Base-by-base conservation (phyloP, 2,113 vertebrate genomes). In the Lanius ludovicianus region DNA sequence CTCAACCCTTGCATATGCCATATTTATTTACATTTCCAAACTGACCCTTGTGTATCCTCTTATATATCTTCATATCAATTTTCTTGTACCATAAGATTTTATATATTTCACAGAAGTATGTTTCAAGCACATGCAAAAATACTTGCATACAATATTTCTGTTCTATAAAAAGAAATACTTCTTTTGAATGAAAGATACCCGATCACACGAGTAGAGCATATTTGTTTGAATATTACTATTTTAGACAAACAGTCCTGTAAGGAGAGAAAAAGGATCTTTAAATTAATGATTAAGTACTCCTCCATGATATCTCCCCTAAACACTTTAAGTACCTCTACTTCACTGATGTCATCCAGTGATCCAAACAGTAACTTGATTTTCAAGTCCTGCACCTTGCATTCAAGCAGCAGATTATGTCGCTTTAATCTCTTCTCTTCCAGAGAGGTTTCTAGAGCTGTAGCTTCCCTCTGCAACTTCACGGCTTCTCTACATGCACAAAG, bases 341-440 rank as follows among this genome's bases (percentile, higher is more conserved):
- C 98, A 53, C 97, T 99, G 98, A 99, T 99, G 67, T 99, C 98
- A 52, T 99, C 96, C 92, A 99, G 84, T 6, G 96, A 98, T 67
- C 99, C 99, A 28, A 93, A 95, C 30, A 98, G 83, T 30, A 99
- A 96, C 10, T 57, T 71, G 87, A 99, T 85, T 46, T 98, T 98
- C 60, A 99, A 95, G 92, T 97, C 89, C 65, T 98, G 97, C 44
- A 99, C 98, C 94, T 99, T 99, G 95, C 99, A 99, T 64, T 96
- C 97, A 44, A 99, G 98, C 75, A 99, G 98, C 56, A 99, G 18
- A 88, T 99, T 99, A 94, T 99, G 99, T 91, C 97, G 96, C 69
- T 97, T 97, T 59, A 99, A 74, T 30, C 95, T 98, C 55, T 98
- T 98, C 65, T 99, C 98, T 93, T 99, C 99, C 96, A 99, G 78